These are phyloP conservation scores for Crenuchus spilurus DNA, from an alignment of 2,797 vertebrate genomes.

Conservation along the genomic window DNA sequence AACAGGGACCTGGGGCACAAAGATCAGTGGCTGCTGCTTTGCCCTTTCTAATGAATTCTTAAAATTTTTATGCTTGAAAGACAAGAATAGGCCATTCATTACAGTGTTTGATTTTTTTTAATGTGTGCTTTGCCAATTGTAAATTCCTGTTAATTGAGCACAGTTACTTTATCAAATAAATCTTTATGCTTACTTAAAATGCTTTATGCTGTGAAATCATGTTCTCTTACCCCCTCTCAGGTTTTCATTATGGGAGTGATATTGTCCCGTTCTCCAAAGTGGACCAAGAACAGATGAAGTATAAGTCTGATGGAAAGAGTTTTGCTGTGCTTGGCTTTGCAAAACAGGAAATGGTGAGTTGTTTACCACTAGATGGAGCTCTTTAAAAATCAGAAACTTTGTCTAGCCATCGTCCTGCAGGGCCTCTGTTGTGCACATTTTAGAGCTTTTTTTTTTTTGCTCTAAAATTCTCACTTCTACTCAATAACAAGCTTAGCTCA, in stretches of 20 bases:
- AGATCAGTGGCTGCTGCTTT: background rate
- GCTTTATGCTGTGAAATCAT: background rate
- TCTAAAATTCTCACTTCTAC: too few species aligned
- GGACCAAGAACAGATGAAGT: constrained; percentile 98
- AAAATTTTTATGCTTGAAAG: too few species aligned
- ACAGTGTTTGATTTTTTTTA: too few species aligned
- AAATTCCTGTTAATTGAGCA: too few species aligned
- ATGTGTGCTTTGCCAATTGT: too few species aligned
- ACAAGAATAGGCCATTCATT: too few species aligned
- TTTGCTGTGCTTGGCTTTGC: constrained; percentile 93
- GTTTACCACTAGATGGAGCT: constrained; percentile 33
- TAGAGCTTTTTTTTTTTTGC: too few species aligned
- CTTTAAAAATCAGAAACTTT: background rate
- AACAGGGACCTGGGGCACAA: background rate
- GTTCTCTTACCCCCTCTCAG: constrained; percentile 63
- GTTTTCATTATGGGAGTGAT: constrained; percentile 94
- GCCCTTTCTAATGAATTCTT: background rate
- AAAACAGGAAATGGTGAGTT: constrained; percentile 81
- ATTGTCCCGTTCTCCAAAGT: constrained; percentile 96
- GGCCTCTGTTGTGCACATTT: too few species aligned
- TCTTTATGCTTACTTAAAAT: too few species aligned
- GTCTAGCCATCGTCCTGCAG: too few species aligned
- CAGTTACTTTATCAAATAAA: too few species aligned
- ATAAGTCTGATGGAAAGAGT: constrained; percentile 90
- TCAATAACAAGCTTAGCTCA: too few species aligned